Percentiles rank a stretch among this genome's conserved stretches.
Conservation (phyloP, 2,888 invertebrate genomes). For the Drosophila pseudotakahashii region DNA sequence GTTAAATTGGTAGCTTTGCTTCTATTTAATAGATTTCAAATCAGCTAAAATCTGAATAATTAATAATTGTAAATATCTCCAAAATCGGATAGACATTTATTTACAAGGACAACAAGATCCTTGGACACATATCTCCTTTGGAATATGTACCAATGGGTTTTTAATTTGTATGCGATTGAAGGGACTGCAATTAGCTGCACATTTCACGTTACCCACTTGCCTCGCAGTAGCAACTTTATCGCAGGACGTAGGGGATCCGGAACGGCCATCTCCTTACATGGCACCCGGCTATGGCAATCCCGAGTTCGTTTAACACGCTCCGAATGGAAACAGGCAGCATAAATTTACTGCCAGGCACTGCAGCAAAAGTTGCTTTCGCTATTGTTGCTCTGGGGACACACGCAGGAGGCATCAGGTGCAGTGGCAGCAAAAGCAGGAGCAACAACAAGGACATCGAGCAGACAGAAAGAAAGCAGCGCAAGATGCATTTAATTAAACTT, state of each 20-base stretch:
- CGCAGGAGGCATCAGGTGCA: conserved; percentile 64
- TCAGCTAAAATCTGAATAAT: too few relatives aligned
- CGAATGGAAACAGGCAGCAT: conserved; percentile 72
- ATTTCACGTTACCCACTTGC: conserved; percentile 26
- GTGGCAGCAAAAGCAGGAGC: conserved; percentile 34
- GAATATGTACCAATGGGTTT: not conserved
- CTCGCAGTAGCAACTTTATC: conserved; percentile 57
- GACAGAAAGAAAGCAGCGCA: conserved; percentile 61
- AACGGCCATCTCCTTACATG: conserved; percentile 33
- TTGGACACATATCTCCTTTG: not conserved
- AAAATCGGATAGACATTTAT: not conserved
- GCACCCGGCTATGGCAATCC: conserved; percentile 57
- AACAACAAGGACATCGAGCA: conserved; percentile 21
- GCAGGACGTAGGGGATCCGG: conserved; percentile 21
- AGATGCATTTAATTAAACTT: conserved; percentile 82
- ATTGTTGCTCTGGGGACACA: conserved; percentile 24
- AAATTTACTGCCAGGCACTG: conserved; percentile 51
- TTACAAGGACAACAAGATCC: not conserved
- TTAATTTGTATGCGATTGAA: conserved; percentile 26
- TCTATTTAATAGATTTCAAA: too few relatives aligned
- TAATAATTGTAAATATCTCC: too few relatives aligned
- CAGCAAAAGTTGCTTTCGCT: conserved; percentile 40
- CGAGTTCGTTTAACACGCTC: conserved; percentile 75
- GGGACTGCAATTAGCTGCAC: conserved; percentile 67
- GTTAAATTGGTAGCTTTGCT: too few relatives aligned